phyloP scores from a whole-genome alignment of 2,888 invertebrate genomes.

The Drosophila mayaguana region DNA sequence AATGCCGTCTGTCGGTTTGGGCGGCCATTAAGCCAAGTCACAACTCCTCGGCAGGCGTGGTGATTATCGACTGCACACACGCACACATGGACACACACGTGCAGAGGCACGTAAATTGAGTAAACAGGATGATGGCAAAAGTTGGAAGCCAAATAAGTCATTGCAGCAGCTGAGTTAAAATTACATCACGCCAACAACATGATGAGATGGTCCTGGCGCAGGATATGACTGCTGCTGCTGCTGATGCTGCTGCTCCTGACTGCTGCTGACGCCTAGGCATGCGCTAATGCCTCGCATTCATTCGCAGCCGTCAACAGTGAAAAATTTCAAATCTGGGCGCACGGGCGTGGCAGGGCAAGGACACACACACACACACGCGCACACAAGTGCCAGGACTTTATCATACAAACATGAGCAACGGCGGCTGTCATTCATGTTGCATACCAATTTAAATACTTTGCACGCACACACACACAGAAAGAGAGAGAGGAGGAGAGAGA shows the following conservation, averaged over 20 bases:
- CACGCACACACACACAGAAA: slow-evolving; percentile 48
- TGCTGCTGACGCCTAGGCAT: slow-evolving; percentile 39
- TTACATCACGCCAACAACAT: slow-evolving; percentile 50
- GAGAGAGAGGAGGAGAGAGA: slow-evolving; percentile 45
- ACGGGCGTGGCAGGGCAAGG: slow-evolving; percentile 44
- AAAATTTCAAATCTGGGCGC: slow-evolving; percentile 72
- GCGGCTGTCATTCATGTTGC: slow-evolving; percentile 78
- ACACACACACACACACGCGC: slow-evolving; percentile 18
- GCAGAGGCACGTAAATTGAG: slow-evolving; percentile 43
- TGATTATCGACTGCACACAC: slow-evolving; percentile 63
- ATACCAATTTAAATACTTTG: slow-evolving; percentile 78
- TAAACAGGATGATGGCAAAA: slow-evolving; percentile 53
- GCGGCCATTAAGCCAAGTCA: slow-evolving; percentile 41
- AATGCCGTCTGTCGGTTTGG: slow-evolving; percentile 28
- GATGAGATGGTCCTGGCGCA: slow-evolving; percentile 33
- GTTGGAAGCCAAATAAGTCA: slow-evolving; percentile 63
- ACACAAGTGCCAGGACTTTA: slow-evolving; percentile 56
- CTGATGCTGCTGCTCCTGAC: slow-evolving; percentile 12
- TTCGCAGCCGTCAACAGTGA: slow-evolving; percentile 70
- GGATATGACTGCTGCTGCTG: slow-evolving; percentile 14
- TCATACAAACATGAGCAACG: slow-evolving; percentile 68
- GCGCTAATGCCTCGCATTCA: slow-evolving; percentile 75
- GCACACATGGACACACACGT: slow-evolving; percentile 2
- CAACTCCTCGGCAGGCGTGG: slow-evolving; percentile 36
- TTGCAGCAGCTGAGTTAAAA: slow-evolving; percentile 49